Conservation (phyloP, 1,140 invertebrate species). For the Drosophila repleta region DNA sequence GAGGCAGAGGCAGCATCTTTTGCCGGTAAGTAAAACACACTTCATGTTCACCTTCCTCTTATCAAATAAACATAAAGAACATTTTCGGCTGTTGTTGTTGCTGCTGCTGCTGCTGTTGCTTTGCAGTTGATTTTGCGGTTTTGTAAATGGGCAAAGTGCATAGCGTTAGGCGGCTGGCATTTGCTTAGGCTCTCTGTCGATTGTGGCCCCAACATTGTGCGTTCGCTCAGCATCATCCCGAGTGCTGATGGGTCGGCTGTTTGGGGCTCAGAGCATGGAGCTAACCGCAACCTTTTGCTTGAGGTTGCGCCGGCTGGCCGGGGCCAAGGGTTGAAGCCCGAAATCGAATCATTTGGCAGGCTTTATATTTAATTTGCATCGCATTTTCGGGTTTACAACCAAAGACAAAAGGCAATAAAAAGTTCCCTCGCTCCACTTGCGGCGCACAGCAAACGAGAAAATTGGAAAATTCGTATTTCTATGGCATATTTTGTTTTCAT, state of each 20-base stretch:
- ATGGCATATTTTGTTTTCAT: constrained; percentile 25
- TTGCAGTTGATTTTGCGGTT: constrained; percentile 28
- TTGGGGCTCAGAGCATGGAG: constrained; percentile 8
- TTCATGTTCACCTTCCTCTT: background rate
- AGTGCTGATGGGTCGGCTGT: too few species aligned
- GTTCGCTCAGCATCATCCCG: background rate
- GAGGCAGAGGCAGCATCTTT: too few species aligned
- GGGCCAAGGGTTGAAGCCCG: background rate
- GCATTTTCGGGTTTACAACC: constrained; percentile 38
- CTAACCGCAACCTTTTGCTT: constrained; percentile 31
- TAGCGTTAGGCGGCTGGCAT: background rate
- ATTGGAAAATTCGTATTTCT: constrained; percentile 16
- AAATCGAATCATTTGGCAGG: constrained; percentile 73
- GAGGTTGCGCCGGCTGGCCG: background rate
- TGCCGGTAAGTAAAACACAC: constrained; percentile 15
- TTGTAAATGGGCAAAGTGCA: constrained; percentile 11
- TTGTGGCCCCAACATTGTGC: background rate
- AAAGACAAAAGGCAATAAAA: constrained; percentile 13
- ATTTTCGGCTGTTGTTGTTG: too few species aligned
- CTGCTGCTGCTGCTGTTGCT: constrained; percentile 5
- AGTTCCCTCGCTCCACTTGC: background rate
- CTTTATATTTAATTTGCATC: constrained; percentile 80
- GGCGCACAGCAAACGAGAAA: background rate
- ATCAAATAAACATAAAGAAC: background rate
- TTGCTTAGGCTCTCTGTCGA: constrained; percentile 12